A percentile compares a stretch with the other conserved stretches of the same genome.
Conservation (phyloP, 2,113 vertebrate species). For the Phycodurus eques region DNA sequence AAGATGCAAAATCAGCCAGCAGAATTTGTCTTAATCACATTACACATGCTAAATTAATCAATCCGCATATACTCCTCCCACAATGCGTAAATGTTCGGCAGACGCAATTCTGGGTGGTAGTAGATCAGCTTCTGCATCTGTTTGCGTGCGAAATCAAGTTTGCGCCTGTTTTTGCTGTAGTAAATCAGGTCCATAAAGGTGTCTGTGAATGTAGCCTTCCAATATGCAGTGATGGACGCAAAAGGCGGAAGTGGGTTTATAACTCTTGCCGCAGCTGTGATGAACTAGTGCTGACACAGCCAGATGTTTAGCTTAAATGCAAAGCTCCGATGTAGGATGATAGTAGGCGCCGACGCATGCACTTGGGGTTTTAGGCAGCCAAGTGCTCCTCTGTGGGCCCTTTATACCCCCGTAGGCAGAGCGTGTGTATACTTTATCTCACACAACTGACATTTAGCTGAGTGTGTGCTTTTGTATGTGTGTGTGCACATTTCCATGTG, state of each 20-base stretch:
- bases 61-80: no score
- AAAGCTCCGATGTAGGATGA: slow-evolving; percentile 45
- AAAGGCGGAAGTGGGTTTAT: background rate
- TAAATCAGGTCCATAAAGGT: background rate
- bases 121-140: no score
- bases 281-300: slow-evolving; percentile 66
- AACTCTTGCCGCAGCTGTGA: slow-evolving; percentile 48
- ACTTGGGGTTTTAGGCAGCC: slow-evolving; percentile 55
- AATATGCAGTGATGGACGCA: slow-evolving; percentile 12
- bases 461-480: slow-evolving; percentile 14
- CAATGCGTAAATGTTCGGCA: no score
- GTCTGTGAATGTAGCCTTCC: slow-evolving; percentile 5
- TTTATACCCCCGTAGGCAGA: slow-evolving; percentile 31
- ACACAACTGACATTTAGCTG: slow-evolving; percentile 41
- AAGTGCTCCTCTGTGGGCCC: slow-evolving; percentile 37
- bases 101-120: no score
- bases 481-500: slow-evolving; percentile 7
- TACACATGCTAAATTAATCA: no score
- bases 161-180: background rate
- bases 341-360: slow-evolving; percentile 54
- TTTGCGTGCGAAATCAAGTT: no score
- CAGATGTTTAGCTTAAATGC: slow-evolving; percentile 68
- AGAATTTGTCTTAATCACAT: no score
- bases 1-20: no score
- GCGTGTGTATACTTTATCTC: slow-evolving; percentile 26